Percentiles rank a stretch among this genome's conserved stretches.
Evolutionary conservation across 2,888 invertebrate genomes (phyloP).

Genomic region (Drosophila neutralis): DNA sequence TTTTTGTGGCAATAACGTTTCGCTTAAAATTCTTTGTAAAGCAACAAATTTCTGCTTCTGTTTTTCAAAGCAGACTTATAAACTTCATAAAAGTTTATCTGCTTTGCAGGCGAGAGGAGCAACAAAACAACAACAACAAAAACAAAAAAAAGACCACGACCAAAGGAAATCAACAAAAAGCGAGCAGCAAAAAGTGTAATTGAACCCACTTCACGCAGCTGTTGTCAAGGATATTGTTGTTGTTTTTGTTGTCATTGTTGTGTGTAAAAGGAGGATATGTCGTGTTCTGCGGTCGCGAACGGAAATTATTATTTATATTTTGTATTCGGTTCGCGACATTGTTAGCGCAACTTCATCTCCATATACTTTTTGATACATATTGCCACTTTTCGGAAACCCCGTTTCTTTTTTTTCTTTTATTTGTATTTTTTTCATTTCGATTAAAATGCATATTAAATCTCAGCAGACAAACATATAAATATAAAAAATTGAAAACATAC

Average conservation of each 20-base stretch:
- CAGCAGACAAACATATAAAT: conserved; percentile 39
- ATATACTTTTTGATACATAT: conserved; percentile 44
- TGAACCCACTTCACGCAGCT: conserved; percentile 78
- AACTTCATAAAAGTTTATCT: conserved; percentile 72
- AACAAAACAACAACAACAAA: not conserved
- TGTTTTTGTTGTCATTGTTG: conserved; percentile 30
- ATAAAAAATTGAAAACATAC: conserved; percentile 46
- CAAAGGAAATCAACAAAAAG: conserved; percentile 25
- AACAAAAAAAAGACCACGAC: conserved; percentile 14
- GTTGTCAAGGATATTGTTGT: conserved; percentile 54
- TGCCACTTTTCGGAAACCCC: conserved; percentile 36
- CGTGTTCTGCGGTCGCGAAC: conserved; percentile 65
- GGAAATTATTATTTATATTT: conserved; percentile 79
- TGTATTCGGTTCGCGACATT: conserved; percentile 45
- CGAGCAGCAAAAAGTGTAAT: conserved; percentile 54
- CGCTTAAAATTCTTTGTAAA: conserved; percentile 49
- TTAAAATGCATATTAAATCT: conserved; percentile 78
- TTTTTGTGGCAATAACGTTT: conserved; percentile 63
- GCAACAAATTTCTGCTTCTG: conserved; percentile 24
- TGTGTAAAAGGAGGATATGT: conserved; percentile 51
- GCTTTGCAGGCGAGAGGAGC: not conserved
- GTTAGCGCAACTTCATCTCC: conserved; percentile 36
- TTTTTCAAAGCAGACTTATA: conserved; percentile 42
- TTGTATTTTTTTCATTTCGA: conserved; percentile 34
- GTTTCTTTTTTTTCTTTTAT: conserved; percentile 6